Evolutionary conservation across 2,797 vertebrate genomes (phyloP), one percentile per base, ranked within the genome.

Genomic region (Pangasius krempfi): DNA sequence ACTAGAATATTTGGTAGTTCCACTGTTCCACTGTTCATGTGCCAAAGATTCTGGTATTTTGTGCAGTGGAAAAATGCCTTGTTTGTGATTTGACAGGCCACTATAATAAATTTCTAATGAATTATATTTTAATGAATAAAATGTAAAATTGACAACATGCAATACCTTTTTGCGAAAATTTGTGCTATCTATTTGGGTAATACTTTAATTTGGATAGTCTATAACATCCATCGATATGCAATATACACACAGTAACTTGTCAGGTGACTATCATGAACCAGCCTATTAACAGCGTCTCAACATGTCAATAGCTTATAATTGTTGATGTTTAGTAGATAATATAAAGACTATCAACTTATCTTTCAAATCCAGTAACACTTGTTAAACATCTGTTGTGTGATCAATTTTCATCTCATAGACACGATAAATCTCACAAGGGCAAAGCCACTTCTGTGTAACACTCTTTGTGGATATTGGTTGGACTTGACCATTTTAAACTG

Each of bases 391-490:
- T 79, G 16, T 56, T 52, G n/a, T 54, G 16, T 80, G n/a, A 56
- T 33, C 22, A 10, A 20, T 56, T 56, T 56, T 20, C n/a, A 79
- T 56, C 52, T 33, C 8, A 54, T 22, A 76, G 44, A 50, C 44
- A 76, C 2, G 12, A 50, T 76, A n/a, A 37, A 22, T 30, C n/a
- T 68, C 64, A 33, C 8, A 47, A 44, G 25, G 4, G 8, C 10
- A 50, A 76, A 14, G 25, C 40, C 25, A 76, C 25, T 50, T n/a
- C 2, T 50, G 47, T 76, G 44, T 52, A 44, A 73, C 70, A 44
- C 70, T 73, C 20, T n/a, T 76, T 76, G 13, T 76, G 13, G 73
- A 50, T 70, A 62, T 85, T 78, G 16, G 22, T 58, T 79, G 68
- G 47, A 70, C n/a, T 37, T 78, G 30, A 54, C 16, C 2, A 44